Base-by-base conservation (phyloP, 1,140 invertebrate species). In the Ceratitis capitata region DNA sequence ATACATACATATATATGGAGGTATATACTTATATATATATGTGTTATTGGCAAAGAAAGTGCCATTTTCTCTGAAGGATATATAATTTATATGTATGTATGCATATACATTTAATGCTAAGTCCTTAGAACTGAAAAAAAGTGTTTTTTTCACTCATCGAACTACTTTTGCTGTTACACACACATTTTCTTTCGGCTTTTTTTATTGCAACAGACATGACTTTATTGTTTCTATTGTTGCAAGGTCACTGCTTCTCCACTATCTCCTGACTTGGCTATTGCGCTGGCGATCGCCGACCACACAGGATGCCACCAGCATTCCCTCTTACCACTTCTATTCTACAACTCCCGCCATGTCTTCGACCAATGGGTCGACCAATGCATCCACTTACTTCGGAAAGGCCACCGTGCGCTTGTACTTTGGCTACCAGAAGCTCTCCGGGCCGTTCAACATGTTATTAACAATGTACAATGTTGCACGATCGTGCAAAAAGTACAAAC, bases 401-500 rank as follows among this genome's bases (percentile, higher is more conserved):
- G 58, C 58, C 58, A 32, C 58, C 14, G 58, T 10, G 23, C 26
- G 10, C 12, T 14, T 14, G 47, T 7, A 49, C 19, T 35, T 35
- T 78, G 39, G 69, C 42, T n/a, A 45, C 19, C 69, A 78, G 39
- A 45, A 42, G n/a, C 69, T 42, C 69, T 29, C 39, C 0, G 1
- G 45, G 23, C 12, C 23, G 39, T 9, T 0, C 69, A 29, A 47
- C 42, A 78, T 78, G 26, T 45, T 78, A 45, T n/a, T n/a, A 78
- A 78, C 69, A 78, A 56, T 51, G 47, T 83, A 35, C 82, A 53
- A 83, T 83, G 53, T 83, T 53, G 82, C 82, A 51, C 47, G 53
- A 58, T 83, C 82, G 82, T 83, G 82, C 82, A 58, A 83, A n/a
- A 58, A 83, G 6, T 78, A 47, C 69, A 69, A 69, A 69, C 39